Evolutionary conservation across 2,888 invertebrate genomes (phyloP), one percentile per base, ranked within the genome.

Genomic region (Drosophila trichaetosa): DNA sequence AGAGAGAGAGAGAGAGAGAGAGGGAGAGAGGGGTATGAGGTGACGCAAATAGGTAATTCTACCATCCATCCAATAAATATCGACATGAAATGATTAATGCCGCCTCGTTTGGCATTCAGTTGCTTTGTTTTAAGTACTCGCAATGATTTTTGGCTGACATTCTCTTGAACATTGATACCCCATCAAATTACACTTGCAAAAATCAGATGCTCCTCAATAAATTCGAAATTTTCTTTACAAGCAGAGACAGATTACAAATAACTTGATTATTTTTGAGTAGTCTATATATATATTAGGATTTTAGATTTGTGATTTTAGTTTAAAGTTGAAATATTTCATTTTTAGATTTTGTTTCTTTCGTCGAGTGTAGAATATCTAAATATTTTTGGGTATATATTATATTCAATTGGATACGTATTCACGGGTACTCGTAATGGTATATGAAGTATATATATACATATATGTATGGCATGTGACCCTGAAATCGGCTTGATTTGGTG

Each of bases 401-500:
- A 54, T 36, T 34, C 11, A 54, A 36, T 36, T 27, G 34, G 24
- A 46, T 36, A n/a, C n/a, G n/a, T 56, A 29, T 38, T 38, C 27
- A 29, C 29, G 56, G 56, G 38, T 29, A 38, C 56, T 56, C 38
- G 33, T 33, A 33, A 7, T 51, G n/a, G 36, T 31, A 52, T 24
- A 51, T 33, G 13, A 4, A 18, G 27, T 48, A 6, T 49, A 24
- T 21, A 5, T 42, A 21, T 49, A 18, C n/a, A 31, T 57, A 59
- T 31, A 34, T 76, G 71, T 64, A 65, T 78, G 78, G 73, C 73
- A 71, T 73, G 58, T 83, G 85, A 85, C 89, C 89, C 82, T 89
- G 88, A 89, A 88, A 79, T 79, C 53, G 76, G 74, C 78, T 82
- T 81, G 80, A 82, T 82, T 82, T 82, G 78, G 75, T 75, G 72